phyloP scores from a whole-genome alignment of 2,113 vertebrate genomes.

The Larimichthys polyactis region DNA sequence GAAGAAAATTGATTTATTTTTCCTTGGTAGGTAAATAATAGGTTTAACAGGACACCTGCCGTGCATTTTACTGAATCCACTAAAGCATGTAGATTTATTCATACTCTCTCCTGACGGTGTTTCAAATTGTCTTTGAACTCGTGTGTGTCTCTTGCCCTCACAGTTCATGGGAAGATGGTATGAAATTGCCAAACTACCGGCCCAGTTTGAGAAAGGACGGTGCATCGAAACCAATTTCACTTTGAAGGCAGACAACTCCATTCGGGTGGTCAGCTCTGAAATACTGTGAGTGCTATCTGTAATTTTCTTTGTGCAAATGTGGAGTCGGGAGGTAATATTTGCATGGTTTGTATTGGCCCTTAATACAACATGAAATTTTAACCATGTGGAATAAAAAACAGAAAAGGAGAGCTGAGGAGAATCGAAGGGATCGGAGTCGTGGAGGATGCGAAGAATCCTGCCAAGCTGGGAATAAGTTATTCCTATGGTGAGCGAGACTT shows the following conservation, averaged over 20 bases:
- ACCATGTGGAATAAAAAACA: slow-evolving; percentile 56
- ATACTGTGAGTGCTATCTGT: slow-evolving; percentile 77
- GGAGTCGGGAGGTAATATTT: neutral
- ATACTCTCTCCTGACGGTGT: slow-evolving; percentile 17
- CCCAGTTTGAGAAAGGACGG: slow-evolving; percentile 84
- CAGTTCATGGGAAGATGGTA: slow-evolving; percentile 88
- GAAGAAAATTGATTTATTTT: neutral
- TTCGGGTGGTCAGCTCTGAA: slow-evolving; percentile 82
- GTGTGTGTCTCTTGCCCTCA: slow-evolving; percentile 29
- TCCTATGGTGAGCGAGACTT: slow-evolving; percentile 86
- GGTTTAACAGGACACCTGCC: slow-evolving; percentile 1
- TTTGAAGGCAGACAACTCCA: slow-evolving; percentile 73
- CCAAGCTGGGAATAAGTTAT: slow-evolving; percentile 91
- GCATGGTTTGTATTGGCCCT: neutral
- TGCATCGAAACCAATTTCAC: slow-evolving; percentile 86
- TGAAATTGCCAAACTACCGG: slow-evolving; percentile 84
- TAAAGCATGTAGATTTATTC: slow-evolving; percentile 59
- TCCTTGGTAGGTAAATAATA: too few species aligned
- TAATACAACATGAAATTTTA: slow-evolving; percentile 33
- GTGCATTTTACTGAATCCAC: slow-evolving; percentile 4
- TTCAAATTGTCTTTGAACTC: slow-evolving; percentile 34
- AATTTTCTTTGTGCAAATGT: slow-evolving; percentile 27
- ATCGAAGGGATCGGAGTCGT: slow-evolving; percentile 87
- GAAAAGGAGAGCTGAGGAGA: slow-evolving; percentile 84
- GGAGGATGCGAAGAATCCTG: slow-evolving; percentile 86